A percentile compares a stretch with the other conserved stretches of the same genome.
phyloP scores from a whole-genome alignment of 2,113 vertebrate species.

The Zosterops hypoxanthus region DNA sequence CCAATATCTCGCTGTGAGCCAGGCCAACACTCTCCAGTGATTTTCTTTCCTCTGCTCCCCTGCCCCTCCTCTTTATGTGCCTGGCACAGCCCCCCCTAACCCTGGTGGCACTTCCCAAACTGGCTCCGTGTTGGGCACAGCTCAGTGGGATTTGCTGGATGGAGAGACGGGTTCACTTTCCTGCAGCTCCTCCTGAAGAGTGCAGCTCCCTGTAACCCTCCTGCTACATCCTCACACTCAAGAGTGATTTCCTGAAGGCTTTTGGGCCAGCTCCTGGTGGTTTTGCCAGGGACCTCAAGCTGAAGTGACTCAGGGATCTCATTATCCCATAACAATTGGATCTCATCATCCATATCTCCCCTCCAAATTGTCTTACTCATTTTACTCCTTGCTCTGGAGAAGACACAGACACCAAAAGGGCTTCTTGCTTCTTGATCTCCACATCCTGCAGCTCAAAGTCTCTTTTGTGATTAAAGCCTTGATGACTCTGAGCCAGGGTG shows the following conservation, averaged over 20 bases:
- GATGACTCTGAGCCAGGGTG: neutral
- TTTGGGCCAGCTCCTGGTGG: neutral
- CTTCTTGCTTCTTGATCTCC: neutral
- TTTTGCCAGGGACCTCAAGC: neutral
- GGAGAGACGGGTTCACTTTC: accelerated
- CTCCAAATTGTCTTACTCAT: neutral
- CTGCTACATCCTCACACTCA: accelerated
- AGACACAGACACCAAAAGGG: neutral
- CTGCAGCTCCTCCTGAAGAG: neutral
- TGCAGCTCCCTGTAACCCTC: neutral
- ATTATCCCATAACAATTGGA: neutral
- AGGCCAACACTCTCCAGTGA: neutral
- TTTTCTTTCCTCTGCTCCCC: neutral
- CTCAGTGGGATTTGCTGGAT: neutral
- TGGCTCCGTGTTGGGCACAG: accelerated
- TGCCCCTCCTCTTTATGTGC: neutral
- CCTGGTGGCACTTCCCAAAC: neutral
- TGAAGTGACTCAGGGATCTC: neutral
- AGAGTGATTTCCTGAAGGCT: neutral
- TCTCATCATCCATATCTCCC: neutral
- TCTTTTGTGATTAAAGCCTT: neutral
- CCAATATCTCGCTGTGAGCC: accelerated
- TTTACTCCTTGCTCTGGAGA: neutral
- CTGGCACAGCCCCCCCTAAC: neutral
- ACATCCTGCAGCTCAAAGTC: neutral